phyloP scores from a whole-genome alignment of 1,140 invertebrate genomes.

The Pygmarrhopalites habei region DNA sequence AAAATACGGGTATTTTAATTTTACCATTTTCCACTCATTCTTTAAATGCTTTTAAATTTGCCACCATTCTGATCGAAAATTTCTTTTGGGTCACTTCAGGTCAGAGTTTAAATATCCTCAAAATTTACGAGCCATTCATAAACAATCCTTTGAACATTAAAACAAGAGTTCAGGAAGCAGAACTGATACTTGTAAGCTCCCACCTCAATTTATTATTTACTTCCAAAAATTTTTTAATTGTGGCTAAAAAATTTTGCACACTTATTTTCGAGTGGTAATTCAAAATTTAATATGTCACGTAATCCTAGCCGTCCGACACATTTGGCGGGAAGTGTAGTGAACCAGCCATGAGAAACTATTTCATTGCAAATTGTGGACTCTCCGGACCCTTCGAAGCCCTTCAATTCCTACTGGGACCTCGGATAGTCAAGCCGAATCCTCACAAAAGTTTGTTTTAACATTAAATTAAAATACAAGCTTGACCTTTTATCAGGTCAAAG shows the following conservation, averaged over 20 bases:
- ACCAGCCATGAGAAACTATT: not conserved
- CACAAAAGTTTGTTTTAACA: no score
- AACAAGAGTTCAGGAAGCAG: conserved; percentile 22
- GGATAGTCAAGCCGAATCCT: not conserved
- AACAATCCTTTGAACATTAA: conserved; percentile 15
- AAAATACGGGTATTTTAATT: no score
- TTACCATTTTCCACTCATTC: no score
- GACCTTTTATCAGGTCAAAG: not conserved
- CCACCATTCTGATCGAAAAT: no score
- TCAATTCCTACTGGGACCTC: conserved; percentile 13
- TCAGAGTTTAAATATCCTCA: conserved; percentile 21
- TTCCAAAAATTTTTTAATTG: not conserved
- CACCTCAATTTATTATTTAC: not conserved
- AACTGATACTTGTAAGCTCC: conserved; percentile 11
- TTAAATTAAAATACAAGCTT: no score
- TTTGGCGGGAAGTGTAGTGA: not conserved
- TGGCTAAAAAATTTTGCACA: not conserved
- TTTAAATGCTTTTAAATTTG: no score
- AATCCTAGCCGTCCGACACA: not conserved
- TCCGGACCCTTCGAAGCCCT: conserved; percentile 19
- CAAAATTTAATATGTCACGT: not conserved
- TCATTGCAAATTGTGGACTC: conserved; percentile 20
- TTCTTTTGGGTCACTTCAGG: not conserved
- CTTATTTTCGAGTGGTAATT: not conserved
- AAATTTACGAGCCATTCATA: conserved; percentile 29